Evolutionary conservation across 2,888 invertebrate genomes (phyloP).

Genomic region (Ormyrus labotus): DNA sequence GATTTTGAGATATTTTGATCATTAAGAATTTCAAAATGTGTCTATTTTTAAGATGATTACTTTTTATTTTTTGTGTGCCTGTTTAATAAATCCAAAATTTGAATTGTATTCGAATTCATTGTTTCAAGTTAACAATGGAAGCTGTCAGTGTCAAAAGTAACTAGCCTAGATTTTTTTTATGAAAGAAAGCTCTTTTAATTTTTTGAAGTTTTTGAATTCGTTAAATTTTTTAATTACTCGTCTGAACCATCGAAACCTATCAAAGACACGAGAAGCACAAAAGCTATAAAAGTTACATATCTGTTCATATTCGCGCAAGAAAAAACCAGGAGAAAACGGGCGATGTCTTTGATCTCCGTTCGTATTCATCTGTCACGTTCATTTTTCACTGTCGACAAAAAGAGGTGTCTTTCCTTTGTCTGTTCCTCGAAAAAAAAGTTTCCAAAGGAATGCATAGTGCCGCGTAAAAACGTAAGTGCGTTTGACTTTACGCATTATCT

Average conservation of each 20-base stretch:
- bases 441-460: not conserved
- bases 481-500: constrained; percentile 35
- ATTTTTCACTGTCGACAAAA: constrained; percentile 43
- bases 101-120: no score
- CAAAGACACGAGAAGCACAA: constrained; percentile 15
- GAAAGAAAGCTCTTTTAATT: no score
- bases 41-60: no score
- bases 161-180: no score
- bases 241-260: not conserved
- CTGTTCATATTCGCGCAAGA: not conserved
- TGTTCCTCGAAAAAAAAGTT: constrained; percentile 8
- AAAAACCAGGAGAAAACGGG: constrained; percentile 26
- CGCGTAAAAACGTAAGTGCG: constrained; percentile 16
- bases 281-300: constrained; percentile 34
- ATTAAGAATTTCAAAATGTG: no score
- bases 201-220: no score
- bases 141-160: no score
- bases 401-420: constrained; percentile 40
- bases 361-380: constrained; percentile 44
- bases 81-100: no score
- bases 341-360: constrained; percentile 44
- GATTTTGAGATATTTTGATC: no score
- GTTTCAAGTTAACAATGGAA: no score
- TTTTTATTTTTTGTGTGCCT: no score
- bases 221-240: no score